phyloP scores from a whole-genome alignment of 2,113 vertebrate genomes.

The Dicerorhinus sumatrensis region DNA sequence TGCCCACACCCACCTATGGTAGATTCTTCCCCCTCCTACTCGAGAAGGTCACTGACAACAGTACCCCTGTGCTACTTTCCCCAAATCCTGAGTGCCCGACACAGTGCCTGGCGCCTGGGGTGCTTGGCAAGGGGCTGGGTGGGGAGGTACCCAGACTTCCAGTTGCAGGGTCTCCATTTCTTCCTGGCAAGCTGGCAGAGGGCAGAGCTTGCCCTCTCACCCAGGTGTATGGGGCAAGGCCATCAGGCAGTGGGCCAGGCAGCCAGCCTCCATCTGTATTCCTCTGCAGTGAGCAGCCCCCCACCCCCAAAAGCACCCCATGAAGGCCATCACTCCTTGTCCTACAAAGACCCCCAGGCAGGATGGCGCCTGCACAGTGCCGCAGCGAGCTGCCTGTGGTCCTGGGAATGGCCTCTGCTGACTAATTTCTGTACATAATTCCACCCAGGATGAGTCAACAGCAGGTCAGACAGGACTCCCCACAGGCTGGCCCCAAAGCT shows the following conservation, averaged over 20 bases:
- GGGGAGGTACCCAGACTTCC: neutral
- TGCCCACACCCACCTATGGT: too few relatives aligned
- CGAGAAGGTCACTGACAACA: neutral
- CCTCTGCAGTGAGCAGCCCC: conserved; percentile 70
- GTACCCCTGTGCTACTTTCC: neutral
- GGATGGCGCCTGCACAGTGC: conserved; percentile 75
- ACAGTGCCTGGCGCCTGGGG: neutral
- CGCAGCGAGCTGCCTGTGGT: conserved; percentile 68
- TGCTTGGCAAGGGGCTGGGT: neutral
- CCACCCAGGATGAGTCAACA: conserved; percentile 89
- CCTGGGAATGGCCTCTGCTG: conserved; percentile 83
- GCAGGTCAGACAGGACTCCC: conserved; percentile 84
- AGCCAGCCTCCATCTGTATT: conserved; percentile 63
- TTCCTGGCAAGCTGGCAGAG: neutral
- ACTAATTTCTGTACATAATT: conserved; percentile 89
- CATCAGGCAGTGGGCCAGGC: neutral
- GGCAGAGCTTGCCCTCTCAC: neutral
- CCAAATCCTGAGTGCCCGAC: neutral
- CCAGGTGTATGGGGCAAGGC: neutral
- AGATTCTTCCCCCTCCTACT: neutral
- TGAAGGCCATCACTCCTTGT: conserved; percentile 76
- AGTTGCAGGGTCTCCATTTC: neutral
- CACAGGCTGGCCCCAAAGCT: conserved; percentile 82
- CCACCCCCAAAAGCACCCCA: conserved; percentile 70
- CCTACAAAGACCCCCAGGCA: conserved; percentile 85